phyloP scores from a whole-genome alignment of 2,797 vertebrate genomes.

The Falco rusticolus region DNA sequence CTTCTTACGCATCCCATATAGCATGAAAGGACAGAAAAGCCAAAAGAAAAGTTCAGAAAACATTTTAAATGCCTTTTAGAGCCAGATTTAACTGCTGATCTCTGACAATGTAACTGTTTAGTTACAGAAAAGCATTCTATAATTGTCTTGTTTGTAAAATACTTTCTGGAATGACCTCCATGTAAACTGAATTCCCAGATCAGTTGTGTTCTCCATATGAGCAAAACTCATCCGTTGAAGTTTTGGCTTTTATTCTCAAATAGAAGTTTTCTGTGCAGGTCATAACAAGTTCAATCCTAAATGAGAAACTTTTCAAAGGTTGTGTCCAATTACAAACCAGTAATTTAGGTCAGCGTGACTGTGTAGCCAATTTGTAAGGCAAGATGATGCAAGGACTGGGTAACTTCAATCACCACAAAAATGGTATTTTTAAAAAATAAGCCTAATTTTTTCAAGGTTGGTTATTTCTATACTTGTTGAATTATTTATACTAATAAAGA shows the following conservation, averaged over 20 bases:
- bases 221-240: background rate
- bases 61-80: background rate
- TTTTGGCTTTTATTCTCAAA: background rate
- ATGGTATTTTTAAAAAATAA: background rate
- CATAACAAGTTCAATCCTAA: slow-evolving; percentile 44
- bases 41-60: background rate
- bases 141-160: background rate
- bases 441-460: background rate
- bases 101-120: background rate
- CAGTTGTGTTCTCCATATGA: background rate
- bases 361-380: slow-evolving; percentile 27
- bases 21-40: background rate
- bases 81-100: background rate
- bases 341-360: slow-evolving; percentile 49
- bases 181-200: background rate
- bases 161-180: background rate
- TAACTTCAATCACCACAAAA: background rate
- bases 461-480: background rate
- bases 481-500: slow-evolving; percentile 7
- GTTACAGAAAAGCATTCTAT: background rate
- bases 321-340: slow-evolving; percentile 29
- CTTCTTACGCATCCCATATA: background rate
- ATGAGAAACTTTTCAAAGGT: slow-evolving; percentile 28
- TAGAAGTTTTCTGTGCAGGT: background rate
- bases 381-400: slow-evolving; percentile 12